Conservation (phyloP, 1,140 invertebrate species). For the Pseudomyrmex gracilis region DNA sequence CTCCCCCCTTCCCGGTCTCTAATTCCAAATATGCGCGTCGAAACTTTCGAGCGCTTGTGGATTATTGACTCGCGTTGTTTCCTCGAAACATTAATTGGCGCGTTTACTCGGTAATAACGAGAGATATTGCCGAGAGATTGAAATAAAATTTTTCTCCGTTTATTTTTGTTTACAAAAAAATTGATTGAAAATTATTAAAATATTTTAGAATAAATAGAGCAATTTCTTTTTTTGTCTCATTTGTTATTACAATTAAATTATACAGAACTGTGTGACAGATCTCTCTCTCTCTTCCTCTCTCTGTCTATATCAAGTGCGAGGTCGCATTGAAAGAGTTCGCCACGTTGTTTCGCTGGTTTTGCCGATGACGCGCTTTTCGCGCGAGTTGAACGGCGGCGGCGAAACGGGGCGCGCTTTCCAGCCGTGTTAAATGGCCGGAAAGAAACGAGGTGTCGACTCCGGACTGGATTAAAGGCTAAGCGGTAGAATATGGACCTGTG, state of each 20-base stretch:
- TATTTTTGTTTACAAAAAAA: too few species aligned
- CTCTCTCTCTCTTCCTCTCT: too few species aligned
- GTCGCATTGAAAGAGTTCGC: slow-evolving; percentile 36
- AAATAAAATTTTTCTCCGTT: neutral
- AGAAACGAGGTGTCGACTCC: slow-evolving; percentile 68
- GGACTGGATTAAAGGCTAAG: slow-evolving; percentile 61
- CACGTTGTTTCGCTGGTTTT: neutral
- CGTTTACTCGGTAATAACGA: neutral
- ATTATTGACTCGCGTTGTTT: slow-evolving; percentile 28
- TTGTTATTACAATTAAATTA: slow-evolving; percentile 26
- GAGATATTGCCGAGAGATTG: neutral
- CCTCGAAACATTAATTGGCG: slow-evolving; percentile 7
- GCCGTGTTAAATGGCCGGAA: slow-evolving; percentile 72
- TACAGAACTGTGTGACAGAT: slow-evolving; percentile 10
- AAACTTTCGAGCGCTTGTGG: slow-evolving; percentile 59
- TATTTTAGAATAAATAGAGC: slow-evolving; percentile 8
- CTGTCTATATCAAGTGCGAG: neutral
- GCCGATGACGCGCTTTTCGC: slow-evolving; percentile 50
- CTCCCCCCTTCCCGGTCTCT: slow-evolving; percentile 30
- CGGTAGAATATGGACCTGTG: slow-evolving; percentile 58
- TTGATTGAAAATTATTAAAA: slow-evolving; percentile 18
- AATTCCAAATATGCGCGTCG: slow-evolving; percentile 60
- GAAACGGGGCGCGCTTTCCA: slow-evolving; percentile 48
- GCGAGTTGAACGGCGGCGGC: slow-evolving; percentile 32
- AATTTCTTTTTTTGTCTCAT: neutral